phyloP scores from a whole-genome alignment of 2,797 vertebrate genomes.

The Prionace glauca region DNA sequence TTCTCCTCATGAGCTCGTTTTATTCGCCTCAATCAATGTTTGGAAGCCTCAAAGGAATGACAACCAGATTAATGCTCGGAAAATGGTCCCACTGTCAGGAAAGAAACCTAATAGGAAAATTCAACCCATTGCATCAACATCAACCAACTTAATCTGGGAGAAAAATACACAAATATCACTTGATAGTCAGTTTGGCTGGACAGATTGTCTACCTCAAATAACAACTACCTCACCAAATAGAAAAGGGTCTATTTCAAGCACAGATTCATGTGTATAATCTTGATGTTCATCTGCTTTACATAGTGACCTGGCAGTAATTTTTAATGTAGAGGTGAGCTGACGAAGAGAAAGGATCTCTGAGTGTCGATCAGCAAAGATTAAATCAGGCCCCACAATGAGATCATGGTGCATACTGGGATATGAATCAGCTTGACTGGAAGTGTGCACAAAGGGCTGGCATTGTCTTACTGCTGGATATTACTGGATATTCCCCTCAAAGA shows the following conservation, averaged over 20 bases:
- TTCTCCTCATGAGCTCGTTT: background rate
- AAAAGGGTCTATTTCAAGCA: background rate
- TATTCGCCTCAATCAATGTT: background rate
- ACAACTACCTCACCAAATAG: background rate
- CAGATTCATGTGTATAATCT: background rate
- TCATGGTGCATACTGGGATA: background rate
- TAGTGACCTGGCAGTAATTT: background rate
- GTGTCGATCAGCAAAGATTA: background rate
- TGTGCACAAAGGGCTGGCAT: background rate
- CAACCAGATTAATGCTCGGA: no score
- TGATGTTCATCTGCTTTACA: background rate
- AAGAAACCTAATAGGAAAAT: background rate
- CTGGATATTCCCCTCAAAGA: background rate
- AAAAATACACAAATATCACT: background rate
- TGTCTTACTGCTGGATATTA: background rate
- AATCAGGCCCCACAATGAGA: background rate
- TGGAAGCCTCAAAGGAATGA: background rate
- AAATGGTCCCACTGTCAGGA: background rate
- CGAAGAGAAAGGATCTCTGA: background rate
- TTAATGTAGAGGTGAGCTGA: background rate
- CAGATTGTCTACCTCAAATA: background rate
- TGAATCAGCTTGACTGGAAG: background rate
- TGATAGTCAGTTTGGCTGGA: background rate
- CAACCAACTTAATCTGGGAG: background rate
- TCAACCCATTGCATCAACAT: background rate